Evolutionary conservation across 92 coral and sea anemone species (phyloP), one percentile per base, ranked within the genome.

Genomic region (Muricea muricata): DNA sequence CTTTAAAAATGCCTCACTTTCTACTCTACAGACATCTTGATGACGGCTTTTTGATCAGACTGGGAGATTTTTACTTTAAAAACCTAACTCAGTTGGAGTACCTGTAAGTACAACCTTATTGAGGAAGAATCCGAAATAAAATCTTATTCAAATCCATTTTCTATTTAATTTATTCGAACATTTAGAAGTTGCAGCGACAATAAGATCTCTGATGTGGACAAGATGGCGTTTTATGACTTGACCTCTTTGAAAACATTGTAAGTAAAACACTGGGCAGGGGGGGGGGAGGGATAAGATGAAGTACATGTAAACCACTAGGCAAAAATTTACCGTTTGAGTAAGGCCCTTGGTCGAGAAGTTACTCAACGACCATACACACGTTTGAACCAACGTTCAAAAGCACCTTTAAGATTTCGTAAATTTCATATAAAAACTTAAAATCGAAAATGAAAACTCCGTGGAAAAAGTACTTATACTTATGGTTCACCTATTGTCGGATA

Each of bases 211-310:
- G 18, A 7, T 29, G 46, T 68, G 14, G 75, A 68, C 41, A 7
- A 21, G 35, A 18, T 15, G 46, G 25, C 75, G 46, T 68, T 68
- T 68, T 2, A 29, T 33, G 23, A 14, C 25, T 17, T 33, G 46
- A 20, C 46, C 26, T 68, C 75, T 68, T 68, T 68, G 18, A 10
- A 68, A 29, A 68, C 75, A 14, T 50, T 68, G 75, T 68, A 37
- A 68, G 75, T 68, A 20, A n/a, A 4, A 28, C 17, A 15, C 31
- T 24, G 39, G 42, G 42, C 42, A 37, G n/a, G n/a, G n/a, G n/a
- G n/a, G n/a, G n/a, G n/a, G n/a, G n/a, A n/a, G n/a, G n/a, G n/a
- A n/a, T n/a, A n/a, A n/a, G n/a, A n/a, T n/a, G n/a, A n/a, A n/a
- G n/a, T n/a, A n/a, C n/a, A n/a, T n/a, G n/a, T n/a, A n/a, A n/a